phyloP scores from a whole-genome alignment of 2,888 invertebrate genomes.

The Polydrusus tereticollis region DNA sequence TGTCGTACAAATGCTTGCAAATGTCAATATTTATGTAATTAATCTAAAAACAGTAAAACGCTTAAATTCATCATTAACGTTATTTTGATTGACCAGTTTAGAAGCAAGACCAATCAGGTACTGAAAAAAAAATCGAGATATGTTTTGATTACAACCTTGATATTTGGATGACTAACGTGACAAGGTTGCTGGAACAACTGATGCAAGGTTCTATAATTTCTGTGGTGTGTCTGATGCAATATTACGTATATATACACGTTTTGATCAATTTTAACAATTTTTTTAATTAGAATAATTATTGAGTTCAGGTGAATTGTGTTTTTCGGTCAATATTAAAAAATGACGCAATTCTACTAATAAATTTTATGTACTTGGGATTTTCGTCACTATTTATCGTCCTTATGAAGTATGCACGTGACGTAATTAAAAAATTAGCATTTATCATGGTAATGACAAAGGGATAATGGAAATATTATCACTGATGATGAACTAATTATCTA shows the following conservation, averaged over 20 bases:
- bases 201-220: not conserved
- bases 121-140: not conserved
- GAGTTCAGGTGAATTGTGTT: not conserved
- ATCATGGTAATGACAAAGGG: too few relatives aligned
- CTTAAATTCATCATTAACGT: too few relatives aligned
- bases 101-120: not conserved
- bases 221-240: not conserved
- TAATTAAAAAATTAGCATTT: too few relatives aligned
- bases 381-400: too few relatives aligned
- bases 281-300: not conserved
- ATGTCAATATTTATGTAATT: too few relatives aligned
- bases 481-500: too few relatives aligned
- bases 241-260: not conserved
- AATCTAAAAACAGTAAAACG: too few relatives aligned
- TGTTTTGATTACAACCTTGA: slow-evolving; percentile 1
- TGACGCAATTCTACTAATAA: not conserved
- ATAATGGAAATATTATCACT: too few relatives aligned
- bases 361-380: too few relatives aligned
- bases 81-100: too few relatives aligned
- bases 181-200: not conserved
- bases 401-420: too few relatives aligned
- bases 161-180: not conserved
- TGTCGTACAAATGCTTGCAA: too few relatives aligned
- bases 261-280: not conserved
- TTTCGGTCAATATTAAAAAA: not conserved